Evolutionary conservation across 2,113 vertebrate genomes (phyloP).

Genomic region (Orthonyx spaldingii): DNA sequence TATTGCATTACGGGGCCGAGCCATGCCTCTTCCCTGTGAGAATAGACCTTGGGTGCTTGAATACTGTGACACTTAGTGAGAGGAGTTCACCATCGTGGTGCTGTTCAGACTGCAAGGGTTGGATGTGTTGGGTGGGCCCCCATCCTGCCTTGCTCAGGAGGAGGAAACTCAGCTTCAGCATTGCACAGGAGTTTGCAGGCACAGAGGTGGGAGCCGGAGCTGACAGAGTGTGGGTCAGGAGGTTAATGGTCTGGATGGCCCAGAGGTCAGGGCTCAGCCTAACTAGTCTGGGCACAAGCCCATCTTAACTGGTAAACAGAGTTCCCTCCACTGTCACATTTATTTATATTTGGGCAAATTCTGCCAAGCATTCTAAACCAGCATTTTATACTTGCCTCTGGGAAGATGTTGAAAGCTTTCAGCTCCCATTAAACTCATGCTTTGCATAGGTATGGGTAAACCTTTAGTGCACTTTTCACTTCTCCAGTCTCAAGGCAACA

Average conservation of each 20-base stretch:
- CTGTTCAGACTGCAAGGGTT: not conserved
- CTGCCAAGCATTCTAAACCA: constrained; percentile 4
- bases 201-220: not conserved
- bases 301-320: not conserved
- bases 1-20: too few relatives aligned
- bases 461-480: constrained; percentile 31
- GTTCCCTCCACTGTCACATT: not conserved
- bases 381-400: constrained; percentile 44
- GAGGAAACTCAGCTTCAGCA: not conserved
- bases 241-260: not conserved
- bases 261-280: not conserved
- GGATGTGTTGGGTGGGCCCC: not conserved
- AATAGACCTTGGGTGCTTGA: not conserved
- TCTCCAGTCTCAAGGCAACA: not conserved
- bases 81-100: not conserved
- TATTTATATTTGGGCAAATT: constrained; percentile 26
- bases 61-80: not conserved
- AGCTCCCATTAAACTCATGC: constrained; percentile 46
- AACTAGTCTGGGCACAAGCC: not conserved
- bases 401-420: constrained; percentile 47
- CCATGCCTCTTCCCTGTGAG: not conserved
- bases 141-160: not conserved
- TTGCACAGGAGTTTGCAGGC: not conserved
- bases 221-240: not conserved
- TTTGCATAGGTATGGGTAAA: constrained; percentile 15